These are phyloP conservation scores for Cephalotes varians DNA, from an alignment of 2,888 invertebrate species.

Conservation along the genomic window DNA sequence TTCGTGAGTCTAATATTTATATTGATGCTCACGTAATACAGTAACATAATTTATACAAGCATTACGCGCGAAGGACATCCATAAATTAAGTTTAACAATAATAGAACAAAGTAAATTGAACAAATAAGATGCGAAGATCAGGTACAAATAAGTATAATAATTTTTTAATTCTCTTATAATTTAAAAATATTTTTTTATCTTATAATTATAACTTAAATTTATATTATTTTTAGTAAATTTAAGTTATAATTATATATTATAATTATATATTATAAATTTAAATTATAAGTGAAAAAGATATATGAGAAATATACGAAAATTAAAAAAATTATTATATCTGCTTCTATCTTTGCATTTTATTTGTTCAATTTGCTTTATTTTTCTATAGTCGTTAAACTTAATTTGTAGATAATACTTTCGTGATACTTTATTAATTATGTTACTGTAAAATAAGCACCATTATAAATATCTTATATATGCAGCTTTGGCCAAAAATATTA, in stretches of 20 bases:
- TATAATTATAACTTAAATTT: background rate
- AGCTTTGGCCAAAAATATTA: no score
- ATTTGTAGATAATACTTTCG: background rate
- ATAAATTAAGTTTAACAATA: background rate
- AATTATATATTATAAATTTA: background rate
- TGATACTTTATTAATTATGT: background rate
- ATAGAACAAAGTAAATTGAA: background rate
- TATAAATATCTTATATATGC: no score
- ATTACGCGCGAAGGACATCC: background rate
- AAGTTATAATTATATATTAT: background rate
- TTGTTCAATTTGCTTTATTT: background rate
- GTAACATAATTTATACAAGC: background rate
- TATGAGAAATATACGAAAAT: no score
- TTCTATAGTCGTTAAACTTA: background rate
- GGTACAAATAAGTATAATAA: background rate
- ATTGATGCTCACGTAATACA: background rate
- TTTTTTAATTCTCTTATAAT: background rate
- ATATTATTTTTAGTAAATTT: background rate
- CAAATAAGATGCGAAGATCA: background rate
- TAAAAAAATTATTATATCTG: background rate
- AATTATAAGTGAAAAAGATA: background rate
- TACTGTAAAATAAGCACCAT: background rate
- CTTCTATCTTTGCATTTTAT: background rate
- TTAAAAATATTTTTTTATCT: background rate
- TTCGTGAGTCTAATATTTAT: slow-evolving; percentile 14